Base-by-base conservation (phyloP, 2,113 vertebrate genomes). In the Lethenteron reissneri region DNA sequence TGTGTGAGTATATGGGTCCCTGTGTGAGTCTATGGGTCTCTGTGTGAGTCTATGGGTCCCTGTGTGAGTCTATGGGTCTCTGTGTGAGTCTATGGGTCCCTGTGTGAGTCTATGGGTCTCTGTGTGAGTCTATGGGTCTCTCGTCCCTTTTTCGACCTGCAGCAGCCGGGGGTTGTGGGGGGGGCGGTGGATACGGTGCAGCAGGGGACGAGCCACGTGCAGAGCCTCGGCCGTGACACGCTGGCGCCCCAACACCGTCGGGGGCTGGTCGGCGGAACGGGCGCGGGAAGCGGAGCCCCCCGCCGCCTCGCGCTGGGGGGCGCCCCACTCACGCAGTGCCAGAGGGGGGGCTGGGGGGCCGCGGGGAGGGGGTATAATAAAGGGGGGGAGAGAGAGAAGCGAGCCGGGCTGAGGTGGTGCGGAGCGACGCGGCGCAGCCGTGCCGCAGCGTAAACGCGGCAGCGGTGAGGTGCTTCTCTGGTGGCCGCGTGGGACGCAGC, bases 161-260 rank as follows among this genome's bases (percentile, higher is more conserved):
- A 21, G 12, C 25, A 9, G 12, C 56, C 9, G 9, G 17, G 13
- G 8, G 6, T 56, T 12, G 17, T 19, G 17, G 9, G 10, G 11
- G 10, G 1, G 59, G 41, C 58, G 74, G 71, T 85, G 86, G 92
- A 97, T 99, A 99, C 94, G 2, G 81, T 99, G 94, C 3, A 90
- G 78, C 3, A 99, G 81, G 0, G 94, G 92, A 2, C 91, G 84
- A 8, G 83, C 78, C 3, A 97, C 80, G 73, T 86, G 87, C 70
- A 90, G 71, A 0, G 85, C 83, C 80, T 99, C 94, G 0, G 91
- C 92, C 0, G 91, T 71, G 8, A 83, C 90, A 81, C 89, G 86
- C 74, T 88, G 87, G 2, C 85, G 78, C 13, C 84, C 78, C 75
- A 97, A 81, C 0, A 78, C 77, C 0, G 88, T 89, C 1, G 86